Evolutionary conservation across 2,888 invertebrate genomes (phyloP).

Genomic region (Ecliptopera silaceata): DNA sequence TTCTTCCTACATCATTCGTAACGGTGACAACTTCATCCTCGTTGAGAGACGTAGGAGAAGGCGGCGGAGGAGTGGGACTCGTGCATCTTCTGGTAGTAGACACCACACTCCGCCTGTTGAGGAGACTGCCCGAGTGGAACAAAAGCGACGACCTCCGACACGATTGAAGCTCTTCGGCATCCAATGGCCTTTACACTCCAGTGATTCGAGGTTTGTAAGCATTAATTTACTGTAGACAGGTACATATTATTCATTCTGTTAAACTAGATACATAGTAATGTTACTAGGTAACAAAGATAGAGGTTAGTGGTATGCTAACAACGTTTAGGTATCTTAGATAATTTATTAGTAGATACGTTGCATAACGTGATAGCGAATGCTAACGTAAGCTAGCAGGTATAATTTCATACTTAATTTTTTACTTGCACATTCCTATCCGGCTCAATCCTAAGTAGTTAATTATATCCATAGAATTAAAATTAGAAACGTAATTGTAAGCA

Average conservation of each 20-base stretch:
- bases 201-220: slow-evolving; percentile 70
- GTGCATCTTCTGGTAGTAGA: slow-evolving; percentile 73
- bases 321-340: not conserved
- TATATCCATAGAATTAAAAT: not conserved
- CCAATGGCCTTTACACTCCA: slow-evolving; percentile 80
- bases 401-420: too few species aligned
- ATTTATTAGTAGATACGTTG: not conserved
- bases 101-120: slow-evolving; percentile 77
- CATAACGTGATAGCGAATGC: too few species aligned
- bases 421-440: too few species aligned
- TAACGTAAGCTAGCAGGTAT: too few species aligned
- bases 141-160: slow-evolving; percentile 76
- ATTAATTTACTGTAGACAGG: slow-evolving; percentile 29
- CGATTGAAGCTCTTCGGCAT: slow-evolving; percentile 78
- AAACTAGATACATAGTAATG: slow-evolving; percentile 10
- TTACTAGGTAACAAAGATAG: not conserved
- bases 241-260: slow-evolving; percentile 20
- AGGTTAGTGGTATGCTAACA: too few species aligned
- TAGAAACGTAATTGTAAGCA: not conserved
- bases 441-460: not conserved
- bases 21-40: slow-evolving; percentile 79
- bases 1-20: slow-evolving; percentile 77
- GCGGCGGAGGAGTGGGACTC: slow-evolving; percentile 74
- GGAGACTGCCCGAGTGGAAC: slow-evolving; percentile 69
- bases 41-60: slow-evolving; percentile 75